Base-by-base conservation (phyloP, 2,888 invertebrate genomes). In the Ganaspis brasiliensis region DNA sequence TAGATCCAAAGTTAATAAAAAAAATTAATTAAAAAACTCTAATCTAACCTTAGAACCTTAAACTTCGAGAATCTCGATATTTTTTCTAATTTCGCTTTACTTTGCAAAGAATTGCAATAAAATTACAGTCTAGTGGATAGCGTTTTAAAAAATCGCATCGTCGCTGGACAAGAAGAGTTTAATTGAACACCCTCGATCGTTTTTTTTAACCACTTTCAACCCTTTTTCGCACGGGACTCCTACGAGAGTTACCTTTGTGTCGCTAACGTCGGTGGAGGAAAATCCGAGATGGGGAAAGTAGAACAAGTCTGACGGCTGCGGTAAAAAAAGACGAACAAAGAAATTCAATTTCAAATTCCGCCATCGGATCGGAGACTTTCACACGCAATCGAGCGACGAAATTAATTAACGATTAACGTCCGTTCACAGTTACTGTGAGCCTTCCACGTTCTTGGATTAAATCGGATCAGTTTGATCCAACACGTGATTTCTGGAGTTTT, bases 361-460 rank as follows among this genome's bases (percentile, higher is more conserved):
- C 31, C 37, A 52, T 31, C 55, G 56, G 52, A 56, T 55, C 52
- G 55, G 35, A 56, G 72, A 72, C 72, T 56, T 52, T 55, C 52
- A 31, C 55, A 72, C 52, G 56, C 55, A 52, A 55, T 56, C 72
- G 72, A 55, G 72, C 72, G 72, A 56, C 55, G 72, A 55, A 56
- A 72, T 72, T 72, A 72, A 72, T 72, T 72, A 72, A 72, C 72
- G 72, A 55, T 72, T 72, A 72, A 72, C 37, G 45, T 26, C 67
- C 67, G 67, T 49, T 45, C 67, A 26, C 6, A n/a, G 45, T 67
- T 40, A 45, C 24, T n/a, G 5, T 21, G n/a, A 0, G 40, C 6
- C 1, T 24, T 45, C 26, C 24, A 24, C 24, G 67, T 67, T 67
- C 67, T 67, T 45, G 45, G 24, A 45, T 45, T 67, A 45, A 67